A percentile compares a stretch with the other conserved stretches of the same genome.
Conservation (phyloP, 64 coral and sea anemone genomes). For the Porites lutea region DNA sequence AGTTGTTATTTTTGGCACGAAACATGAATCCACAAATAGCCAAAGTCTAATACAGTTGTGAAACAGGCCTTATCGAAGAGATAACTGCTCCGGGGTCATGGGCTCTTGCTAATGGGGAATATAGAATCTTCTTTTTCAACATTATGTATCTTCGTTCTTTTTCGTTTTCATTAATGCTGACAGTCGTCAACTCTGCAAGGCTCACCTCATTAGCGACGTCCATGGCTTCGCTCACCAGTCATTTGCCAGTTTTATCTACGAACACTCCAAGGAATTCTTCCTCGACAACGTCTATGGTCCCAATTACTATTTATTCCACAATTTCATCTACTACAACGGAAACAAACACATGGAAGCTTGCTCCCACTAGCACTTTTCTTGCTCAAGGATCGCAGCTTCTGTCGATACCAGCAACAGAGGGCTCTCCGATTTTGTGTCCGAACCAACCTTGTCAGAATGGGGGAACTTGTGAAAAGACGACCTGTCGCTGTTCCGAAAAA, state of each 20-base stretch:
- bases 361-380: not conserved
- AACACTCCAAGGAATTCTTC: not conserved
- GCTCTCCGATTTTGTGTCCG: not conserved
- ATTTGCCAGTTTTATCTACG: no score
- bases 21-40: no score
- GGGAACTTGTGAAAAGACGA: not conserved
- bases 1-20: no score
- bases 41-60: no score
- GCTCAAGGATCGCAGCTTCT: not conserved
- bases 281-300: not conserved
- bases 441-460: constrained; percentile 12
- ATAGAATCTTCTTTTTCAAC: no score
- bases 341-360: not conserved
- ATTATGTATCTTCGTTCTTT: no score
- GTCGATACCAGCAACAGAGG: not conserved
- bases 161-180: no score
- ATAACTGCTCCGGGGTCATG: no score
- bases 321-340: not conserved
- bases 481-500: not conserved
- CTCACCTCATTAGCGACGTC: not conserved
- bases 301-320: not conserved
- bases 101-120: no score
- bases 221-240: not conserved
- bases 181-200: no score
- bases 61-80: no score